Evolutionary conservation across 1,140 invertebrate genomes (phyloP).

Genomic region (Maniola jurtina): DNA sequence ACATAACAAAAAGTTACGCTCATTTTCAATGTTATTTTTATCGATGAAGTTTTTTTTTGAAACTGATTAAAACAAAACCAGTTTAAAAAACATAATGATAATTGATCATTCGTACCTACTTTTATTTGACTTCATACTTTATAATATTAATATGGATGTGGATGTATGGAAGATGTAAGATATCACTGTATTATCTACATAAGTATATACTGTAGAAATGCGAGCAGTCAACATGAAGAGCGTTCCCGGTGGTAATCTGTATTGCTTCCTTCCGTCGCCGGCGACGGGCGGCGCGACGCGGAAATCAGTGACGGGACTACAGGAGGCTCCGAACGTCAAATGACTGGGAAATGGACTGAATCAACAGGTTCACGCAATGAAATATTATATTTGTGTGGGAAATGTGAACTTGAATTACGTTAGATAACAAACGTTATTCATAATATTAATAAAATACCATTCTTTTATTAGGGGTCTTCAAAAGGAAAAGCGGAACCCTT

Average conservation of each 20-base stretch:
- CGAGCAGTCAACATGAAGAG: slow-evolving; percentile 36
- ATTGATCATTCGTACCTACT: no score
- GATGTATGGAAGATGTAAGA: no score
- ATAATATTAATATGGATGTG: no score
- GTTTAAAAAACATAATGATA: no score
- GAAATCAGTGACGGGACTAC: slow-evolving; percentile 56
- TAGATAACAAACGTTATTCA: neutral
- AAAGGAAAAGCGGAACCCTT: no score
- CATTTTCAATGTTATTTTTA: no score
- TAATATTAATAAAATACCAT: no score
- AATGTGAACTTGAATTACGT: neutral
- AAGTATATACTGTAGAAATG: slow-evolving; percentile 12
- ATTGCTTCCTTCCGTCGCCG: slow-evolving; percentile 71
- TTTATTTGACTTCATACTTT: neutral
- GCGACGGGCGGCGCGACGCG: slow-evolving; percentile 40
- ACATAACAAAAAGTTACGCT: no score
- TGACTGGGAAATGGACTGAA: slow-evolving; percentile 65
- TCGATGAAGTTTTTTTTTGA: no score
- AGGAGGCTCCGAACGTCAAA: slow-evolving; percentile 53
- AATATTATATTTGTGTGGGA: slow-evolving; percentile 1
- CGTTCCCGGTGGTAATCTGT: slow-evolving; percentile 53
- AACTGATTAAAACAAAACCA: no score
- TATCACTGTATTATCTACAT: no score
- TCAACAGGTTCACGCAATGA: slow-evolving; percentile 51
- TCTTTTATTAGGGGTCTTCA: no score